These are phyloP conservation scores for Atta colombica DNA, from an alignment of 1,140 invertebrate species.

Conservation along the genomic window DNA sequence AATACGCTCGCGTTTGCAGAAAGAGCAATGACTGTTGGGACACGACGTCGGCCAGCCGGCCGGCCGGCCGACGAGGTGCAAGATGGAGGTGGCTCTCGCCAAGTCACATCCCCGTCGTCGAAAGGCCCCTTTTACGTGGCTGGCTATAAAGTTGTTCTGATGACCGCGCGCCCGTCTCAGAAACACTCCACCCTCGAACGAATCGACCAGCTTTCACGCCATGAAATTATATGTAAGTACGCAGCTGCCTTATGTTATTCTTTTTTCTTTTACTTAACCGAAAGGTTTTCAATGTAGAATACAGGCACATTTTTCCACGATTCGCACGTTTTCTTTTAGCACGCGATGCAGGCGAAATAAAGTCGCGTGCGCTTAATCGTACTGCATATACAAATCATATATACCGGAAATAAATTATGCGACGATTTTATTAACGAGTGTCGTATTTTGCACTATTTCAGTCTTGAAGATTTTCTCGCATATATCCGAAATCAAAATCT, in stretches of 20 bases:
- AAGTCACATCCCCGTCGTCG: conserved; percentile 80
- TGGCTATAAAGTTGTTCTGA: conserved; percentile 85
- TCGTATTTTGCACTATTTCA: background rate
- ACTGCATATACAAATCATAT: background rate
- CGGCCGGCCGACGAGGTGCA: conserved; percentile 19
- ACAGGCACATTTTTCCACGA: background rate
- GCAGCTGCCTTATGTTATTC: background rate
- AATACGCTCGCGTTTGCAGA: background rate
- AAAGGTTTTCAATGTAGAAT: conserved; percentile 6
- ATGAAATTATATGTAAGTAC: conserved; percentile 81
- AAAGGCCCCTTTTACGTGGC: conserved; percentile 74
- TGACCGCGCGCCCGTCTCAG: conserved; percentile 84
- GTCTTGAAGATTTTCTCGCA: background rate
- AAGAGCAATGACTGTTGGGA: background rate
- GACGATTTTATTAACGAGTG: background rate
- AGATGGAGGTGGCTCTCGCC: conserved; percentile 70
- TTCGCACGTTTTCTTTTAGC: background rate
- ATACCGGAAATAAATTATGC: background rate
- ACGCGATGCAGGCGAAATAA: background rate
- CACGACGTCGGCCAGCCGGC: background rate
- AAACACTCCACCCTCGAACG: conserved; percentile 84
- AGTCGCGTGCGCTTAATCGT: conserved; percentile 32
- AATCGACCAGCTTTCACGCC: conserved; percentile 76
- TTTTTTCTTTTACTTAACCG: background rate
- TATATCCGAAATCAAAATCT: background rate